These are phyloP conservation scores for Hystrix brachyura DNA, from an alignment of 2,113 vertebrate species.

Conservation along the genomic window DNA sequence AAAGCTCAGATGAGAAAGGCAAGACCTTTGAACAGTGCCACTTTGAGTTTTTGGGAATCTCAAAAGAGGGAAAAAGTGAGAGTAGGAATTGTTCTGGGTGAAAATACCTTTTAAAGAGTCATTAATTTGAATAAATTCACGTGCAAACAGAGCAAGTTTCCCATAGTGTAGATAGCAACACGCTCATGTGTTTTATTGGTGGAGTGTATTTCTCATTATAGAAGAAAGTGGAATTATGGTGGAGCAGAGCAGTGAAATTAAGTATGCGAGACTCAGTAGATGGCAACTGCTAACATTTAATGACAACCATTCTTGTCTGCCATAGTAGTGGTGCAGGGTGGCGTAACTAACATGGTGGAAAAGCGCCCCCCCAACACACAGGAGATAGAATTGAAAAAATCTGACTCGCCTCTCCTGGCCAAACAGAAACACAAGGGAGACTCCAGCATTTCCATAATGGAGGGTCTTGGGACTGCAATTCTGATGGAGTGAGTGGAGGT, in stretches of 20 bases:
- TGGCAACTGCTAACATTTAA: background rate
- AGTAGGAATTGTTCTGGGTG: background rate
- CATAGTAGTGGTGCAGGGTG: background rate
- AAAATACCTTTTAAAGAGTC: slow-evolving; percentile 49
- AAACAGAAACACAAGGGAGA: background rate
- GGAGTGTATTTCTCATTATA: background rate
- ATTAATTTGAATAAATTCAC: slow-evolving; percentile 27
- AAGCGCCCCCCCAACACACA: background rate
- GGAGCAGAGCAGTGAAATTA: background rate
- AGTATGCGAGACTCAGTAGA: background rate
- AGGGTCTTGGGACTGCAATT: background rate
- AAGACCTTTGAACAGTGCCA: slow-evolving; percentile 33
- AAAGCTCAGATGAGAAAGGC: background rate
- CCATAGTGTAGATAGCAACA: background rate
- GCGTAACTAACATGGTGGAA: background rate
- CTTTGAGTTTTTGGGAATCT: slow-evolving; percentile 16
- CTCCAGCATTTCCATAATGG: background rate
- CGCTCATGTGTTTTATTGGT: background rate
- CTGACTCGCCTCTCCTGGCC: background rate
- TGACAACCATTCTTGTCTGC: background rate
- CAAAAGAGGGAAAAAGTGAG: background rate
- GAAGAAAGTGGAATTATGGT: background rate
- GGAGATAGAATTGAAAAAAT: slow-evolving; percentile 4
- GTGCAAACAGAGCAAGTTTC: background rate
- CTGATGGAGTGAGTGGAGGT: background rate